Conservation (phyloP, 2,797 vertebrate genomes). For the Moxostoma hubbsi region DNA sequence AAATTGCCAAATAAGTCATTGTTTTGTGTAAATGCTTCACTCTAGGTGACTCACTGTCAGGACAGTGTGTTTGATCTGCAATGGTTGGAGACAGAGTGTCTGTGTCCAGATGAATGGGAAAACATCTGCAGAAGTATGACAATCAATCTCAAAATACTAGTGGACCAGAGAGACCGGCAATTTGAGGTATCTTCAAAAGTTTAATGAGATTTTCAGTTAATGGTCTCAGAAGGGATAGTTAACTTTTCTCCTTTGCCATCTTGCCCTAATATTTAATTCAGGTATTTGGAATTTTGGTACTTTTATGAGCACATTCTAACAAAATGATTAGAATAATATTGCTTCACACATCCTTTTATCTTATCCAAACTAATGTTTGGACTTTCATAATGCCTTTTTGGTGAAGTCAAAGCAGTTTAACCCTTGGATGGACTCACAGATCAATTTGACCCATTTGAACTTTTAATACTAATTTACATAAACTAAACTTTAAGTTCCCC, state of each 20-base stretch:
- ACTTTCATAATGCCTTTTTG: neutral
- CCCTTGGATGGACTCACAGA: too few relatives aligned
- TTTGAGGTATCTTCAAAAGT: conserved; percentile 82
- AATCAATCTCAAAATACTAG: conserved; percentile 90
- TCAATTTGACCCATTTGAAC: too few relatives aligned
- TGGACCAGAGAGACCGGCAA: conserved; percentile 94
- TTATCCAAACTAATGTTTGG: too few relatives aligned
- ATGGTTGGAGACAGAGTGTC: conserved; percentile 90
- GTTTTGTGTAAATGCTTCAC: neutral
- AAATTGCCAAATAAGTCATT: neutral
- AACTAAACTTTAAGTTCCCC: too few relatives aligned
- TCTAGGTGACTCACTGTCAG: conserved; percentile 95
- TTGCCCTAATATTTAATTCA: too few relatives aligned
- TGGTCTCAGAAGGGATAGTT: neutral
- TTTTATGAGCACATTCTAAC: too few relatives aligned
- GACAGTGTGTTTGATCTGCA: conserved; percentile 97
- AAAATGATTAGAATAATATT: too few relatives aligned
- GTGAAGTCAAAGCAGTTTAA: conserved; percentile 2
- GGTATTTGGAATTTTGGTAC: too few relatives aligned
- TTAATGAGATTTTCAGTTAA: too few relatives aligned
- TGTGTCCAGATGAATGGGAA: conserved; percentile 87
- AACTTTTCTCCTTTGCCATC: too few relatives aligned
- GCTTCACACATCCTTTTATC: too few relatives aligned
- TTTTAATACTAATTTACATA: too few relatives aligned
- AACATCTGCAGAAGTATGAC: conserved; percentile 89